phyloP scores from a whole-genome alignment of 37 sponge, comb jelly and placozoan genomes.

The Crambe crambe region DNA sequence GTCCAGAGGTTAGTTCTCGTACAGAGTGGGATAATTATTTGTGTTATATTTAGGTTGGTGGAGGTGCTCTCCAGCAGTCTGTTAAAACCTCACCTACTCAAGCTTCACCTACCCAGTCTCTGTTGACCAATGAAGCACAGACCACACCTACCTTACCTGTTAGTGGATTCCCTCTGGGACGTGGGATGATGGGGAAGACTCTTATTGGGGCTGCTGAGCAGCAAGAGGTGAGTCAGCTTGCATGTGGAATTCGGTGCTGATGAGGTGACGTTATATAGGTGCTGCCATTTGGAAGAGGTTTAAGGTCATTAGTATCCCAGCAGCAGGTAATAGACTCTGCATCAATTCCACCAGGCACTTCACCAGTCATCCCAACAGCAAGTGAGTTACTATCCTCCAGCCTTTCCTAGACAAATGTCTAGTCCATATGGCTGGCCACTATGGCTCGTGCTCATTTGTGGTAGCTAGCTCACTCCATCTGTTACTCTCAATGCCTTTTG shows the following conservation, averaged over 20 bases:
- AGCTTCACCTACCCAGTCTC: not conserved
- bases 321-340: not conserved
- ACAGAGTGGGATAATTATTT: too few species aligned
- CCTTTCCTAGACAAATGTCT: too few species aligned
- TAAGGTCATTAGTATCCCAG: not conserved
- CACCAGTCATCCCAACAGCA: too few species aligned
- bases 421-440: too few species aligned
- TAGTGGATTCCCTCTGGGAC: not conserved
- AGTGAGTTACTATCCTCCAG: too few species aligned
- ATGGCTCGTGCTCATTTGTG: too few species aligned
- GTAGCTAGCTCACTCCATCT: too few species aligned
- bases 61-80: too few species aligned
- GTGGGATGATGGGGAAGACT: not conserved
- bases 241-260: too few species aligned
- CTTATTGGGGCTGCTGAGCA: not conserved
- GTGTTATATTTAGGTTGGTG: too few species aligned
- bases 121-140: not conserved
- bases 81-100: not conserved
- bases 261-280: not conserved
- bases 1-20: not conserved
- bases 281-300: not conserved
- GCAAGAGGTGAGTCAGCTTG: not conserved
- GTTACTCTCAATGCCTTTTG: too few species aligned
- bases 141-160: not conserved
- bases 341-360: not conserved